Conservation (phyloP, 1,140 invertebrate species). For the Cydia amplana region DNA sequence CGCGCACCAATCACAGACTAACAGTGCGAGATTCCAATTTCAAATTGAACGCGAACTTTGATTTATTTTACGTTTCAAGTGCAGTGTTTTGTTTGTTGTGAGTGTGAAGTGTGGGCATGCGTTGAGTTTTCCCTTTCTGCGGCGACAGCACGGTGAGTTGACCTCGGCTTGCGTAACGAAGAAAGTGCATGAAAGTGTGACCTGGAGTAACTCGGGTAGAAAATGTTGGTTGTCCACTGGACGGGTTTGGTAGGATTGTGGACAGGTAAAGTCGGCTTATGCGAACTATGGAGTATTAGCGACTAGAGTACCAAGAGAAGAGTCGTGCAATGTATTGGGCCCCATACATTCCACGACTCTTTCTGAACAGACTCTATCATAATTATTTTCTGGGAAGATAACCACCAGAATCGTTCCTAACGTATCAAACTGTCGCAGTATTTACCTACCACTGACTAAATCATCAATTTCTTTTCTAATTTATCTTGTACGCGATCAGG, state of each 20-base stretch:
- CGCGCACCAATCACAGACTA: slow-evolving; percentile 1
- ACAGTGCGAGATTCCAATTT: neutral
- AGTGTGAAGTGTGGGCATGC: slow-evolving; percentile 14
- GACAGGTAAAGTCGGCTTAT: neutral
- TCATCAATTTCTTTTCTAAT: too few species aligned
- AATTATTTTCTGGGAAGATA: too few species aligned
- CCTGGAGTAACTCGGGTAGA: slow-evolving; percentile 23
- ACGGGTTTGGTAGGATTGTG: neutral
- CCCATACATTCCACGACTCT: too few species aligned
- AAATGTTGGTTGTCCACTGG: slow-evolving; percentile 18
- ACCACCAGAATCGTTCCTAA: too few species aligned
- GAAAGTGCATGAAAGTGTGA: slow-evolving; percentile 27
- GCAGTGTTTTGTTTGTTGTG: slow-evolving; percentile 3
- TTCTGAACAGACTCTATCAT: too few species aligned
- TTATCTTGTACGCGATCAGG: too few species aligned
- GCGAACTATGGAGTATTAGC: neutral
- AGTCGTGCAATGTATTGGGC: too few species aligned
- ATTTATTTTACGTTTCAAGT: neutral
- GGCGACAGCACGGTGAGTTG: slow-evolving; percentile 11
- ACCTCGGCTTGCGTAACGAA: slow-evolving; percentile 8
- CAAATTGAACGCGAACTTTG: neutral
- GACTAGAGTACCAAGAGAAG: too few species aligned
- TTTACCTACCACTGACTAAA: too few species aligned
- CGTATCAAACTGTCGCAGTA: too few species aligned
- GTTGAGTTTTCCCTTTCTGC: slow-evolving; percentile 7